Evolutionary conservation across 2,888 invertebrate species (phyloP), one percentile per base, ranked within the genome.

Genomic region (Eulithis testata): DNA sequence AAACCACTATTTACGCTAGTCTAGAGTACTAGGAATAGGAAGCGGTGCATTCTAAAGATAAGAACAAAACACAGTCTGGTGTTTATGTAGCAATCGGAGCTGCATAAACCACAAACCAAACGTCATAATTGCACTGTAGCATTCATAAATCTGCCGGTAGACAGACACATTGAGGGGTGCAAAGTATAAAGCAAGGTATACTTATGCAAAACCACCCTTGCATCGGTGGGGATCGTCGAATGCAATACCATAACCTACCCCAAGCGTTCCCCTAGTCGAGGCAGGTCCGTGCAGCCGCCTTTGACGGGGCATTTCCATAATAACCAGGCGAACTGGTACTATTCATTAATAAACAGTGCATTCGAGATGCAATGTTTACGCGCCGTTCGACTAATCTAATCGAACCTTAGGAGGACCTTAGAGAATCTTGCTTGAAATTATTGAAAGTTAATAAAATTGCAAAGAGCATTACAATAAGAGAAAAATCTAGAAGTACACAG

Each of bases 231-330:
- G 81, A 84, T 83, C 83, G 84, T 85, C 85, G 85, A 87, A 86
- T 91, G 90, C 91, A 91, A 86, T 85, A 79, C 90, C 89, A 89
- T 89, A 90, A 86, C 90, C 91, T 90, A 89, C 90, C 89, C 87
- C 86, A 88, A 88, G 84, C 82, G 78, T 84, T 87, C 89, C 90
- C 90, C 90, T 86, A 84, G 82, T 82, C 85, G 88, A 81, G 88
- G 86, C 81, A 87, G 88, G 87, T 85, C 86, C 84, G 83, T 84
- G 79, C 84, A 88, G 87, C 83, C 82, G 87, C 82, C 82, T 87
- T 87, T 89, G 87, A 89, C 86, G 83, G 75, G 79, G 82, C 84
- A 89, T 88, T 90, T 87, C 82, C 87, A 87, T 89, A 87, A 88
- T 87, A 87, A 86, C 84, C 73, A 74, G 79, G 76, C 75, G 73